phyloP scores from a whole-genome alignment of 2,113 vertebrate genomes.

The Micronycteris hirsuta region DNA sequence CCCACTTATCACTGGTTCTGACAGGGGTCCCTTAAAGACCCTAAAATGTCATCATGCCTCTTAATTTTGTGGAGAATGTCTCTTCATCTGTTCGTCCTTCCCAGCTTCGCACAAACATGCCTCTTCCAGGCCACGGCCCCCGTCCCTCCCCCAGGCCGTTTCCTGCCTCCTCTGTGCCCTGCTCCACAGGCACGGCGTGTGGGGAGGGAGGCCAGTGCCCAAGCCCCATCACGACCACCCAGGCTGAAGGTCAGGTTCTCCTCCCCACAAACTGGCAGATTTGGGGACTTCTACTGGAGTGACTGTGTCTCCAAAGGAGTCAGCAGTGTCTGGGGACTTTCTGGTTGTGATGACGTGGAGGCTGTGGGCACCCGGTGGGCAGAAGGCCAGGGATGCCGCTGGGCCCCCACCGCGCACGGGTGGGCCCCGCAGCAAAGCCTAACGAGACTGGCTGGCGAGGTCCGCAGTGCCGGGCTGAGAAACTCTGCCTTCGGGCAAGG shows the following conservation, averaged over 20 bases:
- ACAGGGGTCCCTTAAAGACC: rapidly evolving
- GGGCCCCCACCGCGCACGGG: rapidly evolving
- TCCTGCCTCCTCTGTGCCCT: background rate
- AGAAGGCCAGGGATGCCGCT: background rate
- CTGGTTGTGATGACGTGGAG: rapidly evolving
- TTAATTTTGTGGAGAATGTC: background rate
- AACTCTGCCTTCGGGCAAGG: background rate
- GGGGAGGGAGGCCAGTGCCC: background rate
- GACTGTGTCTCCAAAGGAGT: background rate
- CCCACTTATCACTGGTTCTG: background rate
- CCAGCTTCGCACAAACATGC: background rate
- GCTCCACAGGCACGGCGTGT: rapidly evolving
- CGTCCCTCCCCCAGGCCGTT: rapidly evolving
- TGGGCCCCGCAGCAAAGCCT: background rate
- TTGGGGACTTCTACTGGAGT: background rate
- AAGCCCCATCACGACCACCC: no score
- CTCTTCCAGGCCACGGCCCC: no score
- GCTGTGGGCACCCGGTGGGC: background rate
- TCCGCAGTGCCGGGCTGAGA: background rate
- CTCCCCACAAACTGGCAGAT: background rate
- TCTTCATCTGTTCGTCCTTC: background rate
- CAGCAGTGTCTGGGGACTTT: background rate
- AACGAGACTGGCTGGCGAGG: rapidly evolving
- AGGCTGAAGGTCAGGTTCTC: background rate
- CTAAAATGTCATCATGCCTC: background rate